Conservation (phyloP, 2,797 vertebrate species). For the Eospalax fontanierii region DNA sequence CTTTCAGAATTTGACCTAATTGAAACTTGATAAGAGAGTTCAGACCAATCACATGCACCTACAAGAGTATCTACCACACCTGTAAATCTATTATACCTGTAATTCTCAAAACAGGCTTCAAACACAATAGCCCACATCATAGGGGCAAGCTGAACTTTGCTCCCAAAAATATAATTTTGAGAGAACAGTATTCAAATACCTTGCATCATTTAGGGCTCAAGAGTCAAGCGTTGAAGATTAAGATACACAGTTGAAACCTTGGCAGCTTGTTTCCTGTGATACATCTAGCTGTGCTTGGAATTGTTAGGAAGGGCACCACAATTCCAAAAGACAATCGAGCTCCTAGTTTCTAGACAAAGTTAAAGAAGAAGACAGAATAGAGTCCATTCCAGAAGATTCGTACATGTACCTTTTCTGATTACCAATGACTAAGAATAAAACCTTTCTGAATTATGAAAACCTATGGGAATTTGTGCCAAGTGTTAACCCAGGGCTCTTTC, state of each 20-base stretch:
- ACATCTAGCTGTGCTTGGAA: neutral
- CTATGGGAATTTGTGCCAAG: conserved; percentile 3
- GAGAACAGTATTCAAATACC: conserved; percentile 42
- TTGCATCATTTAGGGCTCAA: conserved; percentile 9
- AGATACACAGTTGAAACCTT: conserved; percentile 24
- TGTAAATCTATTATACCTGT: neutral
- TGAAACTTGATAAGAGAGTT: conserved; percentile 62
- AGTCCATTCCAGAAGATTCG: neutral
- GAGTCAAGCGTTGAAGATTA: neutral
- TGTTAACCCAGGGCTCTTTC: neutral
- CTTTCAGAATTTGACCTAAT: conserved; percentile 64
- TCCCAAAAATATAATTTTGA: neutral
- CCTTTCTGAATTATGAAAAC: conserved; percentile 48
- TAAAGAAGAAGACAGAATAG: conserved; percentile 38
- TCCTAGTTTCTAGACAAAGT: conserved; percentile 44
- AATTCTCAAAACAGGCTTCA: conserved; percentile 43
- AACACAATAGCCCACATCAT: neutral
- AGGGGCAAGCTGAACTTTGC: neutral
- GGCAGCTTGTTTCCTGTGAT: neutral
- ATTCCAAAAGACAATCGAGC: neutral
- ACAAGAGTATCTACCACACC: neutral
- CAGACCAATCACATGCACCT: neutral
- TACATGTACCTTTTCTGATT: neutral
- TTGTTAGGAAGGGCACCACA: neutral
- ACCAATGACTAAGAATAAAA: neutral